Evolutionary conservation across 2,888 invertebrate genomes (phyloP), one percentile per base, ranked within the genome.

Genomic region (Nephrotoma flavescens): DNA sequence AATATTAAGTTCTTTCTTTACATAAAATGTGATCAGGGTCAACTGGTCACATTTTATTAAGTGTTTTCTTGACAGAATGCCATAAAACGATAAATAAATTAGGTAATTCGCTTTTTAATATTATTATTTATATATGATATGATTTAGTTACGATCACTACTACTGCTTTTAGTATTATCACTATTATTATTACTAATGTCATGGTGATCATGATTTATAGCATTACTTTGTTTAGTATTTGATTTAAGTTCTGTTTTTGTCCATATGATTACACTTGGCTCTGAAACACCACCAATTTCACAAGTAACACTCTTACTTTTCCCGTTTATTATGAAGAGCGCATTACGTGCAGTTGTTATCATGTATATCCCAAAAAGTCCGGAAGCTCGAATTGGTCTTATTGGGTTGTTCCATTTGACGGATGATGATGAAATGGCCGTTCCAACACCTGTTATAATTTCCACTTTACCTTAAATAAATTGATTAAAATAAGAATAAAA

Each of bases 371-470:
- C 95, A 90, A 95, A 95, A 86, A 95, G 92, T 87, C 95, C 95
- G 88, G 95, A 95, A 87, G 94, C 94, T 87, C 93, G 93, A 88
- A 95, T 94, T 85, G 94, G 94, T 89, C 95, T 92, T 89, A 94
- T 94, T 15, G 94, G 94, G 89, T 94, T 94, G 87, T 93, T 93
- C 95, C 95, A 95, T 89, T 93, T 93, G 86, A 93, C 92, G 87
- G 93, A 89, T 87, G 92, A 90, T 9, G 92, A 90, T 15, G 93
- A 91, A 91, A 94, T 93, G 11, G 94, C 94, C 89, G 93, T 93
- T 9, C 94, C 95, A 86, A 95, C 94, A 88, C 96, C 95, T 57
- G 95, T 95, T 88, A 96, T 95, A 92, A 95, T 95, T 90, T 95
- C 95, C 83, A 96, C 95, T 93, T 95, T 95, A 41, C 95, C 95